These are phyloP conservation scores for Coilia nasus DNA, from an alignment of 2,797 vertebrate species.

Conservation along the genomic window DNA sequence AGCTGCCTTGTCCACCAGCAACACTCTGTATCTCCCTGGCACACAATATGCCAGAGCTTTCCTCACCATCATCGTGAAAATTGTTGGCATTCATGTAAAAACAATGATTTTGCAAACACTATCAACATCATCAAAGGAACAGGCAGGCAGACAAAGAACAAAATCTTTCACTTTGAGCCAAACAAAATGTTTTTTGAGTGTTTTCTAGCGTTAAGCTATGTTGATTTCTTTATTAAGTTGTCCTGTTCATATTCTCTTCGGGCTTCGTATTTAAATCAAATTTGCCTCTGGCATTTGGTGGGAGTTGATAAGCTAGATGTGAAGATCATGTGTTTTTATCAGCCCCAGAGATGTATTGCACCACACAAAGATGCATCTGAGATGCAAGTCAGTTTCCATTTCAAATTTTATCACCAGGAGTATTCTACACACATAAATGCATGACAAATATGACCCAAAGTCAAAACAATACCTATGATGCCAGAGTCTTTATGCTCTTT, in stretches of 20 bases:
- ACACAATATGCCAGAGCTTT: neutral
- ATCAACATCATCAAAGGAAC: neutral
- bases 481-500: slow-evolving; percentile 35
- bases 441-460: neutral
- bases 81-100: neutral
- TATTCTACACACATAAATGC: slow-evolving; percentile 52
- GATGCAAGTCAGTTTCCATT: neutral
- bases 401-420: neutral
- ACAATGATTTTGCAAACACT: neutral
- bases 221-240: neutral
- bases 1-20: slow-evolving; percentile 65
- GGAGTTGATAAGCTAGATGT: neutral
- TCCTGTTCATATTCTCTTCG: neutral
- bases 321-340: neutral
- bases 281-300: neutral
- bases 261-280: neutral
- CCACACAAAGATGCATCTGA: neutral
- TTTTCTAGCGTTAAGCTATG: neutral
- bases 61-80: neutral
- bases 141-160: slow-evolving; percentile 33
- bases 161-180: neutral
- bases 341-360: neutral
- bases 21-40: neutral
- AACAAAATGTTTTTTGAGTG: neutral
- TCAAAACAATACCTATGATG: slow-evolving; percentile 1